Percentiles rank a stretch among this genome's conserved stretches.
These are phyloP conservation scores for Laothoe populi DNA, from an alignment of 2,888 invertebrate genomes.

Conservation along the genomic window DNA sequence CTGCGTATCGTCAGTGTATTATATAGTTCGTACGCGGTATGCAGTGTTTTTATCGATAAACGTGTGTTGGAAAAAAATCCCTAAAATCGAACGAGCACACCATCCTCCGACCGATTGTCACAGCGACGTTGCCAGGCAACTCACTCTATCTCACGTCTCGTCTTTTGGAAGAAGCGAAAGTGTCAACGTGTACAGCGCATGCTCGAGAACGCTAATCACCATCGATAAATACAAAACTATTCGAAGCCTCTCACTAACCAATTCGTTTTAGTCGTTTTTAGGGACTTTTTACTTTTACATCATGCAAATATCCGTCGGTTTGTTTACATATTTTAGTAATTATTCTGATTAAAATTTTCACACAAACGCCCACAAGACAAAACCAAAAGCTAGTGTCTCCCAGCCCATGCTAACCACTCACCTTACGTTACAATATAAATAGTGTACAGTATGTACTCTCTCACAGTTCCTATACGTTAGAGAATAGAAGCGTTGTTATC, in stretches of 20 bases:
- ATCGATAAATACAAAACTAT: slow-evolving; percentile 65
- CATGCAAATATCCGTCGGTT: slow-evolving; percentile 58
- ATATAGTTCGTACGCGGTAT: slow-evolving; percentile 8
- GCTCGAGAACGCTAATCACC: slow-evolving; percentile 77
- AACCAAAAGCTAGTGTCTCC: slow-evolving; percentile 79
- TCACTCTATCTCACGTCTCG: slow-evolving; percentile 49
- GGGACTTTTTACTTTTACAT: slow-evolving; percentile 55
- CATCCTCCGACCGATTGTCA: slow-evolving; percentile 83
- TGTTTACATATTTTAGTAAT: slow-evolving; percentile 32
- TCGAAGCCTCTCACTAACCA: slow-evolving; percentile 61
- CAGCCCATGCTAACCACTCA: slow-evolving; percentile 74
- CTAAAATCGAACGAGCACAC: slow-evolving; percentile 66
- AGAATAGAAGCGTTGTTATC: slow-evolving; percentile 14
- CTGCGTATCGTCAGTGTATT: slow-evolving; percentile 18
- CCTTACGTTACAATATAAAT: slow-evolving; percentile 42
- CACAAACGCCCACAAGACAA: slow-evolving; percentile 73
- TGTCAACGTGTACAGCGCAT: slow-evolving; percentile 83
- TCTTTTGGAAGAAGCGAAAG: slow-evolving; percentile 76
- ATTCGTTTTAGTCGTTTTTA: slow-evolving; percentile 55
- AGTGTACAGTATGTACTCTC: background rate
- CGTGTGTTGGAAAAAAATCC: slow-evolving; percentile 49
- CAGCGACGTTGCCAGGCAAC: slow-evolving; percentile 59
- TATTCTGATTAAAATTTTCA: slow-evolving; percentile 49
- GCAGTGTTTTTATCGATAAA: slow-evolving; percentile 51
- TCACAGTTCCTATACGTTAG: background rate